Evolutionary conservation across 2,797 vertebrate species (phyloP).

Genomic region (Astyanax mexicanus): DNA sequence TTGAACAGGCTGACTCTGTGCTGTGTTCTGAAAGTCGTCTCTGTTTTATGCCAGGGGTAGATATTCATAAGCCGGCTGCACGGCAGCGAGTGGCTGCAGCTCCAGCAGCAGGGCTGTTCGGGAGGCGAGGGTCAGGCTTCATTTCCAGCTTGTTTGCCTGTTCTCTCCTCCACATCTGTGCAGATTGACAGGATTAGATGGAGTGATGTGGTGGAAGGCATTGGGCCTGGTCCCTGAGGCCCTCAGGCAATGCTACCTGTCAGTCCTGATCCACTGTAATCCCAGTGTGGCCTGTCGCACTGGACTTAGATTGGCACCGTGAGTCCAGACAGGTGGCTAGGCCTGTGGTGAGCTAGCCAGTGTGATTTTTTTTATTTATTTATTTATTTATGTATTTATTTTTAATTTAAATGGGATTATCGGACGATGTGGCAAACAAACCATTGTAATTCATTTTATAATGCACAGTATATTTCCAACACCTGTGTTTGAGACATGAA

Average conservation of each 20-base stretch:
- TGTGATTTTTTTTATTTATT: no score
- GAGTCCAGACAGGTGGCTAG: not conserved
- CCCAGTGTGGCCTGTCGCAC: constrained; percentile 16
- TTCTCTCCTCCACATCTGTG: constrained; percentile 4
- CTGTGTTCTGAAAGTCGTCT: constrained; percentile 28
- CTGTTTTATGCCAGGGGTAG: constrained; percentile 38
- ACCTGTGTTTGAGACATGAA: no score
- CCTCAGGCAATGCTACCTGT: constrained; percentile 30
- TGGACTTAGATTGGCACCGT: not conserved
- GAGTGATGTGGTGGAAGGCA: constrained; percentile 16
- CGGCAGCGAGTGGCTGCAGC: constrained; percentile 28
- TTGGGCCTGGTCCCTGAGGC: constrained; percentile 11
- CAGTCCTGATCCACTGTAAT: constrained; percentile 38
- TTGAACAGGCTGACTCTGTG: constrained; percentile 37
- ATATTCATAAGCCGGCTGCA: constrained; percentile 39
- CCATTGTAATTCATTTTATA: not conserved
- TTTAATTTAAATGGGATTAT: not conserved
- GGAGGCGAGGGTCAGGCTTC: not conserved
- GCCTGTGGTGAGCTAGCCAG: not conserved
- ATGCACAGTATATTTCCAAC: no score
- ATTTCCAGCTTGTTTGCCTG: constrained; percentile 27
- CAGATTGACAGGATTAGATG: constrained; percentile 37
- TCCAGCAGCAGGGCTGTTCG: constrained; percentile 7
- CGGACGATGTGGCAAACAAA: not conserved
- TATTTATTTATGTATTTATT: no score